These are phyloP conservation scores for Pterostichus madidus DNA, from an alignment of 2,888 invertebrate species.

Conservation along the genomic window DNA sequence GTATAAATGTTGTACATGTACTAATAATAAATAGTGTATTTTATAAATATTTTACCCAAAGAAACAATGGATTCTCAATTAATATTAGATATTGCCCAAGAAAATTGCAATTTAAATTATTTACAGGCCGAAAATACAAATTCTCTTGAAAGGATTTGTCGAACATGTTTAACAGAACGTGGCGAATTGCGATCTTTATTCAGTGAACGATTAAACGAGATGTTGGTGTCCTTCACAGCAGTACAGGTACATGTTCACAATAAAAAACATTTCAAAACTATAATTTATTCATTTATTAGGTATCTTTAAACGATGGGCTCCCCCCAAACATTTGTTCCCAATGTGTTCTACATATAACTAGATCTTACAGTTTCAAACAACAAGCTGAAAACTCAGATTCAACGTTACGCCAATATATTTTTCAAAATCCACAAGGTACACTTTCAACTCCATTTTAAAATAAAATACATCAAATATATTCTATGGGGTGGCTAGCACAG, in stretches of 20 bases:
- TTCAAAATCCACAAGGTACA: conserved; percentile 54
- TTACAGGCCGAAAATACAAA: conserved; percentile 23
- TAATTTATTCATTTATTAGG: conserved; percentile 65
- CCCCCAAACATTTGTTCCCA: conserved; percentile 69
- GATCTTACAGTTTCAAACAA: conserved; percentile 69
- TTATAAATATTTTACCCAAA: too few species aligned
- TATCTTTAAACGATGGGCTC: conserved; percentile 68
- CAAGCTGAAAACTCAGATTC: conserved; percentile 69
- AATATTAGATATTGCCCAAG: conserved; percentile 8
- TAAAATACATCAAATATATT: conserved; percentile 8
- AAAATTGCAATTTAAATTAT: conserved; percentile 53
- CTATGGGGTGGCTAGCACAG: too few species aligned
- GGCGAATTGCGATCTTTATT: conserved; percentile 71
- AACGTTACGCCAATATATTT: conserved; percentile 67
- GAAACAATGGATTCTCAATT: conserved; percentile 43
- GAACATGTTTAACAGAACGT: conserved; percentile 72
- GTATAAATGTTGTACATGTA: too few species aligned
- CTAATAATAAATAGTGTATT: not conserved
- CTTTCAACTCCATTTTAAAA: not conserved
- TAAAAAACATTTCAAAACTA: conserved; percentile 1
- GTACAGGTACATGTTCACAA: conserved; percentile 69
- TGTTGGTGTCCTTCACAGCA: conserved; percentile 71
- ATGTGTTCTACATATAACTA: conserved; percentile 68
- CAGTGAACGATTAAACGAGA: conserved; percentile 72
- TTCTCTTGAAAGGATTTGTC: conserved; percentile 70